phyloP scores from a whole-genome alignment of 2,797 vertebrate genomes.

The Neosalanx taihuensis region DNA sequence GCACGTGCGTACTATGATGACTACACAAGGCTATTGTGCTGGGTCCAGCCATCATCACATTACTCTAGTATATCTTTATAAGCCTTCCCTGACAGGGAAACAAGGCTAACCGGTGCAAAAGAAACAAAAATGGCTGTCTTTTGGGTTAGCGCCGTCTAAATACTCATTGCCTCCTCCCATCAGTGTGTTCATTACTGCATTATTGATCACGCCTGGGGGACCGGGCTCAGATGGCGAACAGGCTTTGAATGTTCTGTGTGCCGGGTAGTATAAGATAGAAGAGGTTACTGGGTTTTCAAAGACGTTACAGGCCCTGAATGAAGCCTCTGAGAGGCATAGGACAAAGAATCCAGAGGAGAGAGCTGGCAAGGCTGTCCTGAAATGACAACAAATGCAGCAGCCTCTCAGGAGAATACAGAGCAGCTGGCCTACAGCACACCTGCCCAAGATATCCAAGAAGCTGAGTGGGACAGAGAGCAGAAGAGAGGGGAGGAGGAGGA shows the following conservation, averaged over 20 bases:
- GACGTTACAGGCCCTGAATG: not conserved
- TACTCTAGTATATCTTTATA: conserved; percentile 78
- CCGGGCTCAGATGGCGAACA: conserved; percentile 71
- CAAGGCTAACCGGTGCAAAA: conserved; percentile 72
- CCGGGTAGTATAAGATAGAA: conserved; percentile 24
- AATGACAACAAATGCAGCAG: too few relatives aligned
- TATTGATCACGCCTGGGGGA: conserved; percentile 81
- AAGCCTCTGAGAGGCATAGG: not conserved
- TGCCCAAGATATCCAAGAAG: not conserved
- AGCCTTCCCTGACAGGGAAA: conserved; percentile 71
- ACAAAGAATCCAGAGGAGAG: conserved; percentile 2
- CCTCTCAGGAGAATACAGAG: not conserved
- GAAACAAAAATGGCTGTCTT: conserved; percentile 59
- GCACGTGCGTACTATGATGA: not conserved
- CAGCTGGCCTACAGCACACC: conserved; percentile 2
- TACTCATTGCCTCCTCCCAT: conserved; percentile 86
- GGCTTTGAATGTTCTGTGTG: conserved; percentile 47
- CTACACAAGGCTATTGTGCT: conserved; percentile 31
- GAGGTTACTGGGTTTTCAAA: conserved; percentile 16
- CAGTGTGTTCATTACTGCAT: conserved; percentile 83
- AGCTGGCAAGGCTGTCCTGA: too few relatives aligned
- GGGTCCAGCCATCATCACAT: conserved; percentile 57
- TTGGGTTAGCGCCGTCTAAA: conserved; percentile 80
- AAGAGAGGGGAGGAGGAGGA: conserved; percentile 33
- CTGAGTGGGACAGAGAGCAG: conserved; percentile 11